Conservation (phyloP, 1,140 invertebrate species). For the Thaumetopoea pityocampa region DNA sequence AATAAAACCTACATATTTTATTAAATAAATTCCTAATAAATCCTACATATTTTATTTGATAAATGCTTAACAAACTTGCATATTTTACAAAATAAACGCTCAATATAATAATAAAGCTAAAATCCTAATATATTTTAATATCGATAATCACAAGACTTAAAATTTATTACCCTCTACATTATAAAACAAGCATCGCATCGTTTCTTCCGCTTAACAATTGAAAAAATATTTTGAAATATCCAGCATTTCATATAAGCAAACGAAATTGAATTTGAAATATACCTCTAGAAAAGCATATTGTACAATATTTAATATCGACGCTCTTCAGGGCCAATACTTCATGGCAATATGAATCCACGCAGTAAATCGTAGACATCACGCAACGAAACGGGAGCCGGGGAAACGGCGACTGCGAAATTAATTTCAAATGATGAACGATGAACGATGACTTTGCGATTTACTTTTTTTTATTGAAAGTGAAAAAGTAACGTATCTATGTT, state of each 20-base stretch:
- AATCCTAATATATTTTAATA: too few species aligned
- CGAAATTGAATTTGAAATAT: slow-evolving; percentile 10
- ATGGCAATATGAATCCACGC: slow-evolving; percentile 47
- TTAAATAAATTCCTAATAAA: too few species aligned
- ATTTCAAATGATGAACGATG: slow-evolving; percentile 71
- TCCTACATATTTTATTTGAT: too few species aligned
- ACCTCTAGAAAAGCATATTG: slow-evolving; percentile 17
- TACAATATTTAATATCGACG: slow-evolving; percentile 47
- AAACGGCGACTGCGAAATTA: slow-evolving; percentile 58
- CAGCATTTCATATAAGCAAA: neutral
- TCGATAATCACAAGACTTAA: too few species aligned
- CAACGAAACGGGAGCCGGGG: slow-evolving; percentile 39
- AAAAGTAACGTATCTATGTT: slow-evolving; percentile 22
- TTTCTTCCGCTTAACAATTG: too few species aligned
- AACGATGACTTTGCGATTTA: slow-evolving; percentile 62
- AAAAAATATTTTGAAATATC: slow-evolving; percentile 6
- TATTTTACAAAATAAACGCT: too few species aligned
- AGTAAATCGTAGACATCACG: slow-evolving; percentile 57
- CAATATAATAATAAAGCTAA: too few species aligned
- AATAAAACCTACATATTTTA: too few species aligned
- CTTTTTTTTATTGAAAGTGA: slow-evolving; percentile 41
- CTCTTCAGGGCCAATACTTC: slow-evolving; percentile 38
- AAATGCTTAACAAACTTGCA: too few species aligned
- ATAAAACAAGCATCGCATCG: too few species aligned
- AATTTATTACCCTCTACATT: too few species aligned